Percentiles rank a stretch among this genome's conserved stretches.
These are phyloP conservation scores for Leptinotarsa rubiginosa DNA, from an alignment of 2,888 invertebrate species.

Conservation along the genomic window DNA sequence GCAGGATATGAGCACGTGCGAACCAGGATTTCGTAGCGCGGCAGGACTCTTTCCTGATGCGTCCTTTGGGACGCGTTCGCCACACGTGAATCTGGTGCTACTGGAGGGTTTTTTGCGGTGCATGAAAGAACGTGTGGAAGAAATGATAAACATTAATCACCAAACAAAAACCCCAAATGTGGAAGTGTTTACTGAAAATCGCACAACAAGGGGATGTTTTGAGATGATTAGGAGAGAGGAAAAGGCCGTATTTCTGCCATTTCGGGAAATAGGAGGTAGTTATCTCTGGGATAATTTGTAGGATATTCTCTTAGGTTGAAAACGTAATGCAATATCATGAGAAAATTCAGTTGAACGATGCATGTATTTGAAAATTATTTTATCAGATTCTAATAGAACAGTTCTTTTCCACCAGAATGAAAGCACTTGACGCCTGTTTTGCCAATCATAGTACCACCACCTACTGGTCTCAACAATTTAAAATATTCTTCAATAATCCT, in stretches of 20 bases:
- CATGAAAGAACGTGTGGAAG: background rate
- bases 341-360: too few relatives aligned
- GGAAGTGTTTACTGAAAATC: background rate
- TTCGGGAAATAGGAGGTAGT: too few relatives aligned
- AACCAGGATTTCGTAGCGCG: background rate
- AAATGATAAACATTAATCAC: constrained; percentile 7
- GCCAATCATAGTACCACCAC: too few relatives aligned
- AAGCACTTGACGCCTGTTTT: too few relatives aligned
- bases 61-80: constrained; percentile 8
- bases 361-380: too few relatives aligned
- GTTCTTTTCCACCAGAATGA: too few relatives aligned
- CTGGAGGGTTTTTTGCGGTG: background rate
- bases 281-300: too few relatives aligned
- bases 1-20: constrained; percentile 18
- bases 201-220: background rate
- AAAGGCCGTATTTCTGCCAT: background rate
- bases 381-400: too few relatives aligned
- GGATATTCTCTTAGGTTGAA: too few relatives aligned
- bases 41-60: constrained; percentile 10
- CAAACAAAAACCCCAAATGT: background rate
- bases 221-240: background rate
- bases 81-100: background rate
- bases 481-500: too few relatives aligned
- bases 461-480: too few relatives aligned
- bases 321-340: too few relatives aligned